phyloP scores from a whole-genome alignment of 2,888 invertebrate genomes.

The Argynnis bischoffii region DNA sequence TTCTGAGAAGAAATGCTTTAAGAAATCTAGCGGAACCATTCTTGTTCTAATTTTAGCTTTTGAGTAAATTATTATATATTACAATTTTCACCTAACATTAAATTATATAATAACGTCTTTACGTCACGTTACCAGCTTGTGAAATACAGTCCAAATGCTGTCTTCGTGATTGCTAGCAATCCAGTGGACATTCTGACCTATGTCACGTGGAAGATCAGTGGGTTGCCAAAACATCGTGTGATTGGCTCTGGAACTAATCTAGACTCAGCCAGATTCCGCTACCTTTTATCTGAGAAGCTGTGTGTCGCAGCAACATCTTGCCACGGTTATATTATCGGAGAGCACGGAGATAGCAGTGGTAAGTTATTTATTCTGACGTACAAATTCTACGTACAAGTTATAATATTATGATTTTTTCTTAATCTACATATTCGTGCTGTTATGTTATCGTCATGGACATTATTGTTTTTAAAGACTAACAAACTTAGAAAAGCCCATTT shows the following conservation, averaged over 20 bases:
- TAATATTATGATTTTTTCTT: neutral
- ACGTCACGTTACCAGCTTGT: constrained; percentile 77
- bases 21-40: no score
- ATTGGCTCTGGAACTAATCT: constrained; percentile 97
- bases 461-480: no score
- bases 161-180: constrained; percentile 94
- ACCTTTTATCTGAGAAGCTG: constrained; percentile 91
- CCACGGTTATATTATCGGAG: constrained; percentile 97
- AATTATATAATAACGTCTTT: neutral
- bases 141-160: constrained; percentile 92
- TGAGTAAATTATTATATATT: no score
- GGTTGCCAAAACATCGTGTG: constrained; percentile 92
- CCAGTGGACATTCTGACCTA: constrained; percentile 96
- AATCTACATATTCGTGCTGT: no score
- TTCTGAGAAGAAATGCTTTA: no score
- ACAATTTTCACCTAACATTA: no score
- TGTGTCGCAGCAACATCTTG: constrained; percentile 91
- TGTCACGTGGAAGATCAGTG: constrained; percentile 97
- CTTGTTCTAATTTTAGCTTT: no score
- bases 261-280: constrained; percentile 95
- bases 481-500: no score
- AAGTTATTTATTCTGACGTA: constrained; percentile 40
- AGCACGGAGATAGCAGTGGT: constrained; percentile 96
- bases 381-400: neutral
- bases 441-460: no score